A percentile compares a stretch with the other conserved stretches of the same genome.
Conservation (phyloP, 2,113 vertebrate genomes). For the Tinamus guttatus region DNA sequence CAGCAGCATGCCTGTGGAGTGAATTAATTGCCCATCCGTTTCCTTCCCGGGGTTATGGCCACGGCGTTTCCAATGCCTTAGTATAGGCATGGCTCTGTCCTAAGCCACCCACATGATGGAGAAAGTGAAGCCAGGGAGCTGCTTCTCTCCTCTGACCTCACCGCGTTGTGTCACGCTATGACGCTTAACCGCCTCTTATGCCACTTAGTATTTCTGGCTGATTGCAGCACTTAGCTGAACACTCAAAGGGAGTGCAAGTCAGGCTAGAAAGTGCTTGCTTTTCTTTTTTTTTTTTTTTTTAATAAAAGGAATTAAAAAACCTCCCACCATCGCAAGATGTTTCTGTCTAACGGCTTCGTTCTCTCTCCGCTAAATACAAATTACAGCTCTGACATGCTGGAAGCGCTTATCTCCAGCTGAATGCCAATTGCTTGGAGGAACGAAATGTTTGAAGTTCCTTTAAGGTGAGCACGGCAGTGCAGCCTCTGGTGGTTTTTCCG, state of each 20-base stretch:
- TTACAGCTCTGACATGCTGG: slow-evolving; percentile 57
- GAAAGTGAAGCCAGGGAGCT: not conserved
- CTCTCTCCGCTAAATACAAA: slow-evolving; percentile 63
- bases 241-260: not conserved
- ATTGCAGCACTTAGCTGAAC: not conserved
- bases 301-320: slow-evolving; percentile 25
- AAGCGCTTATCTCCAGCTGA: slow-evolving; percentile 66
- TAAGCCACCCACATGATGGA: not conserved
- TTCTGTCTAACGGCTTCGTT: slow-evolving; percentile 71
- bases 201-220: not conserved
- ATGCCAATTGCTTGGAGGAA: slow-evolving; percentile 62
- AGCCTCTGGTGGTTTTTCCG: not conserved
- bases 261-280: slow-evolving; percentile 10
- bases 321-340: slow-evolving; percentile 70
- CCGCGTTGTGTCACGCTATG: not conserved
- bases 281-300: too few relatives aligned
- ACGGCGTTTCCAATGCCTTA: not conserved
- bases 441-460: slow-evolving; percentile 67
- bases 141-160: not conserved
- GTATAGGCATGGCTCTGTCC: not conserved
- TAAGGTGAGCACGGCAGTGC: slow-evolving; percentile 48
- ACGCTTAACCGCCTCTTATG: not conserved
- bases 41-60: not conserved
- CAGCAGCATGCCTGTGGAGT: not conserved
- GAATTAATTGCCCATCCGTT: not conserved